Evolutionary conservation across 2,888 invertebrate genomes (phyloP).

Genomic region (Mycalesis mineus): DNA sequence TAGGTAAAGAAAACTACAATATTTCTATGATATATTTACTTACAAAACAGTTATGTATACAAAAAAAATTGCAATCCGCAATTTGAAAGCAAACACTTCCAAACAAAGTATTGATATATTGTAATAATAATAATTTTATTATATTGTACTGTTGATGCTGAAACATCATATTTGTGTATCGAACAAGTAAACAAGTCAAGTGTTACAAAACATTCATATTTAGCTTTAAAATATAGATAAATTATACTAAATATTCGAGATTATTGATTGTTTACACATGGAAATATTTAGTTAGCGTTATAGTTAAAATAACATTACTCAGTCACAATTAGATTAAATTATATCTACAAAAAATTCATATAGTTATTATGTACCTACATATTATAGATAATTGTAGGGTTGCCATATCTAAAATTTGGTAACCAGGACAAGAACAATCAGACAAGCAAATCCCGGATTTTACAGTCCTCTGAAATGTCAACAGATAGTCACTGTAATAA

Average conservation of each 20-base stretch:
- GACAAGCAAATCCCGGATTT: too few relatives aligned
- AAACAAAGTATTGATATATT: slow-evolving; percentile 38
- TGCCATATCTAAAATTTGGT: too few relatives aligned
- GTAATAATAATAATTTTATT: slow-evolving; percentile 17
- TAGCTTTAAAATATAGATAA: slow-evolving; percentile 5
- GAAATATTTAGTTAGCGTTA: slow-evolving; percentile 7
- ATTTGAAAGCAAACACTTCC: slow-evolving; percentile 51
- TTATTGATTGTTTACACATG: slow-evolving; percentile 9
- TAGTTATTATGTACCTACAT: slow-evolving; percentile 16
- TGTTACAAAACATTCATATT: slow-evolving; percentile 19
- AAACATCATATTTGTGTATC: slow-evolving; percentile 4
- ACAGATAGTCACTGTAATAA: too few relatives aligned
- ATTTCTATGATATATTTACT: slow-evolving; percentile 38
- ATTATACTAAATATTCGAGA: slow-evolving; percentile 8
- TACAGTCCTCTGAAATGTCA: too few relatives aligned
- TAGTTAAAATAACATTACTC: slow-evolving; percentile 35
- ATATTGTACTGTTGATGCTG: slow-evolving; percentile 37
- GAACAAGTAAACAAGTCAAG: slow-evolving; percentile 1
- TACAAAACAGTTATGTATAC: slow-evolving; percentile 68
- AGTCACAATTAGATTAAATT: slow-evolving; percentile 34
- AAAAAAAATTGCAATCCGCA: slow-evolving; percentile 62
- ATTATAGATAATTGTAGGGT: too few relatives aligned
- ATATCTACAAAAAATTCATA: slow-evolving; percentile 30
- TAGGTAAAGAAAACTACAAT: slow-evolving; percentile 14
- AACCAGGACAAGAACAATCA: too few relatives aligned